Base-by-base conservation (phyloP, 2,113 vertebrate species). In the Ornithorhynchus anatinus region DNA sequence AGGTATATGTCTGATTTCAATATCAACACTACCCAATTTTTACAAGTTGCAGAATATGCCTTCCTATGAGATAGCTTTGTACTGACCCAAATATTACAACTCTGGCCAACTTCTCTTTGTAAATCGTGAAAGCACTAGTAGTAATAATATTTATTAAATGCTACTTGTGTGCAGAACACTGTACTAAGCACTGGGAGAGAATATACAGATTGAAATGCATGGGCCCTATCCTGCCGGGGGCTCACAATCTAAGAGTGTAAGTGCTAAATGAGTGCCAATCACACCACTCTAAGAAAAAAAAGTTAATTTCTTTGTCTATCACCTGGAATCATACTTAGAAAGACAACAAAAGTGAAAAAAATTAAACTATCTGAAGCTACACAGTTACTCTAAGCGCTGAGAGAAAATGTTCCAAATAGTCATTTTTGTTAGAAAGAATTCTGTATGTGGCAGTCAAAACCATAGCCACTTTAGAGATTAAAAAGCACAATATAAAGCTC, bases 11-110 rank as follows among this genome's bases (percentile, higher is more conserved):
- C n/a, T n/a, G n/a, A n/a, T n/a, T n/a, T n/a, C n/a, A n/a, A n/a
- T n/a, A n/a, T n/a, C n/a, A n/a, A n/a, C n/a, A n/a, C n/a, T n/a
- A n/a, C n/a, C n/a, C n/a, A n/a, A n/a, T 48, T 65, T 8, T 27
- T 59, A 79, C 36, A 59, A 33, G 14, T 19, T 65, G n/a, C 23
- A 68, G 69, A 36, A 62, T 4, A 10, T 38, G 4, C 7, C 35
- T 59, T 79, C 36, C 22, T 77, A 15, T 50, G 40, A 16, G 22
- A 69, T 61, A n/a, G n/a, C n/a, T n/a, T n/a, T n/a, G n/a, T n/a
- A n/a, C n/a, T n/a, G n/a, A n/a, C n/a, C n/a, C n/a, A n/a, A n/a
- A n/a, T n/a, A n/a, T n/a, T n/a, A n/a, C n/a, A n/a, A n/a, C n/a
- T n/a, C n/a, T n/a, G n/a, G n/a, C n/a, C n/a, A n/a, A n/a, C n/a